Conservation (phyloP, 2,113 vertebrate genomes). For the Muntiacus reevesi region DNA sequence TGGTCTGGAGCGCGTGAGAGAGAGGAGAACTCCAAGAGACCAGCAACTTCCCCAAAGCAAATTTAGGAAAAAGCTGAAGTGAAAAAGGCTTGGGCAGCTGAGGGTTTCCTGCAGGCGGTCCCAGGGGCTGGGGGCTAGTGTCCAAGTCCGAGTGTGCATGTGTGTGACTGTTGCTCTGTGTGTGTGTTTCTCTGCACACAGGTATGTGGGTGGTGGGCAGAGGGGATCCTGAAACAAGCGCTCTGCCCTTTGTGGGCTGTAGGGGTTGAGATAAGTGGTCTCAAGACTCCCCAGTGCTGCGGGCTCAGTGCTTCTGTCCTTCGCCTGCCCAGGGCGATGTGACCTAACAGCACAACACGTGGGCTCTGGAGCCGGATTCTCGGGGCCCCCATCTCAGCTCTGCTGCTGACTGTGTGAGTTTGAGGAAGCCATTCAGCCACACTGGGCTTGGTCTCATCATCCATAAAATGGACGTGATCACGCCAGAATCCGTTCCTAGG, state of each 20-base stretch:
- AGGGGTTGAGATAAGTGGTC: background rate
- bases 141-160: background rate
- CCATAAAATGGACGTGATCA: background rate
- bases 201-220: fast-evolving
- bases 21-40: background rate
- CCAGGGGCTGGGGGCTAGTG: background rate
- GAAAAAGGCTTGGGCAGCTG: constrained; percentile 49
- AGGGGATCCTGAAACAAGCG: background rate
- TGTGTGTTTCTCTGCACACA: background rate
- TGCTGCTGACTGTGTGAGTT: background rate
- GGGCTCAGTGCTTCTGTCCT: background rate
- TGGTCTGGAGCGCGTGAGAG: constrained; percentile 11
- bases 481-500: background rate
- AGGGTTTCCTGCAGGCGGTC: background rate
- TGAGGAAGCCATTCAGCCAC: background rate
- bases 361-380: background rate
- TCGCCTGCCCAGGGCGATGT: background rate
- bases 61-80: constrained; percentile 67
- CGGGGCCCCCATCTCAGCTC: background rate
- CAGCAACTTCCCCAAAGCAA: constrained; percentile 55
- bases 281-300: fast-evolving
- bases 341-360: background rate
- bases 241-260: fast-evolving
- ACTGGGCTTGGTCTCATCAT: background rate
- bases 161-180: background rate